A percentile compares a stretch with the other conserved stretches of the same genome.
Evolutionary conservation across 2,113 vertebrate species (phyloP).

Genomic region (Tonatia bakeri): DNA sequence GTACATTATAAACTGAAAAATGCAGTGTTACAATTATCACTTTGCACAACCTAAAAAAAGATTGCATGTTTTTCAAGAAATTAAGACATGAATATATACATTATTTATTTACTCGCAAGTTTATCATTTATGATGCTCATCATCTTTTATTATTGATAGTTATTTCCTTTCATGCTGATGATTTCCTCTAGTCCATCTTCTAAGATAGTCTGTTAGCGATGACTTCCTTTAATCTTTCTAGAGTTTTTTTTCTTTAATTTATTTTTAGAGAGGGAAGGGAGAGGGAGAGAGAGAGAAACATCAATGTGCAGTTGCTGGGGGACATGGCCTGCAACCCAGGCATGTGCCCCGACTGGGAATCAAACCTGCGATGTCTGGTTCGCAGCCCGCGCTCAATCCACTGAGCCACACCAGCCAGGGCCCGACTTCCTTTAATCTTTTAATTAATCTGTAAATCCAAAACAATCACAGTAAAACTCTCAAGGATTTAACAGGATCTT

Average conservation of each 20-base stretch:
- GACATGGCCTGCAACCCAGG: too few relatives aligned
- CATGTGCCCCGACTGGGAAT: too few relatives aligned
- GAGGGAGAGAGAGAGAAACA: too few relatives aligned
- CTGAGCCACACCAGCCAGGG: too few relatives aligned
- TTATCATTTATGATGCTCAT: not conserved
- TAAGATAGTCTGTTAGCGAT: not conserved
- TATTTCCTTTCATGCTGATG: not conserved
- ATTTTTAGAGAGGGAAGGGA: too few relatives aligned
- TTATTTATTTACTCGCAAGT: not conserved
- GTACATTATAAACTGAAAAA: not conserved
- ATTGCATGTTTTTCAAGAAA: not conserved
- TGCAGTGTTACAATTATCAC: not conserved
- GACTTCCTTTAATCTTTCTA: not conserved
- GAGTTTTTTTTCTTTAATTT: too few relatives aligned
- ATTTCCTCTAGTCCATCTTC: not conserved
- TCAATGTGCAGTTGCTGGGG: too few relatives aligned
- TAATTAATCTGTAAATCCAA: not conserved
- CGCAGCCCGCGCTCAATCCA: too few relatives aligned
- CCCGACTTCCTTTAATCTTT: not conserved
- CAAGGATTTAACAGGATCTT: not conserved
- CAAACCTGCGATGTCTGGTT: too few relatives aligned
- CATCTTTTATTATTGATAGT: not conserved
- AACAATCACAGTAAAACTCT: not conserved
- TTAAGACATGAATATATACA: not conserved
- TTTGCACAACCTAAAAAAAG: not conserved